Evolutionary conservation across 1,140 invertebrate genomes (phyloP), one percentile per base, ranked within the genome.

Genomic region (Papilio polyxenes): DNA sequence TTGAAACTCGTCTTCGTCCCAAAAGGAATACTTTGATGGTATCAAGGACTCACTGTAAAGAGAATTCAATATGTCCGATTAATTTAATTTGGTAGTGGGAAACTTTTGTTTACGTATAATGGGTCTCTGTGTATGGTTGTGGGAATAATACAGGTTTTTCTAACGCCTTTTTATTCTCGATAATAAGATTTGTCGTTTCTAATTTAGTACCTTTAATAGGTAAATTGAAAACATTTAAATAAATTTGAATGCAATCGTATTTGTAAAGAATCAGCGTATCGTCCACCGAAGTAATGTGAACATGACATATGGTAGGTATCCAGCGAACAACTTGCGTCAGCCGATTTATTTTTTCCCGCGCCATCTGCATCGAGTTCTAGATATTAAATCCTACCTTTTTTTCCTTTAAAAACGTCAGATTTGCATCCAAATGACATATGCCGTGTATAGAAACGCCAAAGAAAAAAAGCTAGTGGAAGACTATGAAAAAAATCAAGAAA

Each of bases 391-490:
- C 83, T 81, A 85, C 84, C 83, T 91, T 91, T 92, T 31, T 87
- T 85, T 48, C 83, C 83, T 72, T 37, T 51, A 78, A 81, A 82
- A 83, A 77, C 87, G 85, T 91, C 89, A 91, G 90, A 93, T 92
- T 93, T 94, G 92, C 92, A 94, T 92, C 91, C 85, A 82, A 91
- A 89, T 91, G 92, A 91, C 92, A 94, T 90, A 89, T 93, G 89
- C 87, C 81, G 84, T 82, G 83, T 86, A 87, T 81, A 82, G 82
- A 80, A 84, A 84, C 65, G 81, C 85, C 83, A 91, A 93, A 93
- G 90, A 93, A 91, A 87, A 85, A 82, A 86, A 88, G 4, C 65
- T 72, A 37, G 90, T 89, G 89, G 82, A 82, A 83, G 78, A 48
- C 6, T 62, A 80, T 77, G 81, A 91, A 91, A 93, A 93, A 92